phyloP scores from a whole-genome alignment of 2,113 vertebrate species.

The Gracilinanus agilis region DNA sequence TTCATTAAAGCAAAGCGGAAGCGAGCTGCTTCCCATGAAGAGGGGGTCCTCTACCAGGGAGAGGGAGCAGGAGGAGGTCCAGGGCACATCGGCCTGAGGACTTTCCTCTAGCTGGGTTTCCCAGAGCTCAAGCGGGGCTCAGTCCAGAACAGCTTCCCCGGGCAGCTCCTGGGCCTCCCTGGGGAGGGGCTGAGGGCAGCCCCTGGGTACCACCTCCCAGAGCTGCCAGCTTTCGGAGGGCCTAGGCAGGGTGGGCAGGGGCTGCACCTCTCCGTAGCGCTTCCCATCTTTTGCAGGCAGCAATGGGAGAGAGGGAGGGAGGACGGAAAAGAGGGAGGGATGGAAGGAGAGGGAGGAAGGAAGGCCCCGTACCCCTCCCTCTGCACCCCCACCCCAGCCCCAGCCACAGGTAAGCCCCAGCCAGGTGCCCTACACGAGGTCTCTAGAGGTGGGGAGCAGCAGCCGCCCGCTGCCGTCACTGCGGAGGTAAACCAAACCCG shows the following conservation, averaged over 20 bases:
- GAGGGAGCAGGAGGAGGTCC: background rate
- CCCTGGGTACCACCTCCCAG: background rate
- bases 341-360: background rate
- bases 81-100: background rate
- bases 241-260: background rate
- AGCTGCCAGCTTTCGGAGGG: constrained; percentile 30
- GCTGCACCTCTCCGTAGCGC: background rate
- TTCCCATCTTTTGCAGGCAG: background rate
- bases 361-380: background rate
- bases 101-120: background rate
- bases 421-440: constrained; percentile 81
- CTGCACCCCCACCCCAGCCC: background rate
- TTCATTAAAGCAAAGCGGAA: constrained; percentile 5
- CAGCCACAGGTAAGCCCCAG: constrained; percentile 79
- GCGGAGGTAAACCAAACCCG: constrained; percentile 72
- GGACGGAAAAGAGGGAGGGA: background rate
- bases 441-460: constrained; percentile 71
- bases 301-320: background rate
- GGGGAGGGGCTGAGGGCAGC: background rate
- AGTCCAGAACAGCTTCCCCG: constrained; percentile 9
- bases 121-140: constrained; percentile 35
- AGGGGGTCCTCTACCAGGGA: constrained; percentile 29
- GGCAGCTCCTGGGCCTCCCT: background rate
- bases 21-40: constrained; percentile 23
- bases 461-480: constrained; percentile 1